Conservation (phyloP, 1,140 invertebrate genomes). For the Marisa cornuarietis region DNA sequence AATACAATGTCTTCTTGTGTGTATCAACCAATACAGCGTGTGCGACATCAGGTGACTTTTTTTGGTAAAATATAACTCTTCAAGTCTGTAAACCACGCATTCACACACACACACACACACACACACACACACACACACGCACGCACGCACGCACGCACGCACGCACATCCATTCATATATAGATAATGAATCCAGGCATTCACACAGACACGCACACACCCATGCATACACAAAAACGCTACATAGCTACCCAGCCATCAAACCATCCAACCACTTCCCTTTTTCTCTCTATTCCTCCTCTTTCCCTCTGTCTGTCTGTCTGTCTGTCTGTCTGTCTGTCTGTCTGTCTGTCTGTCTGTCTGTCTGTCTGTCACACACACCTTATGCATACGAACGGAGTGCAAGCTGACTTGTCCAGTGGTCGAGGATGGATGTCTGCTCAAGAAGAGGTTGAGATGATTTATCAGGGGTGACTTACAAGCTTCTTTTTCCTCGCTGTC, state of each 20-base stretch:
- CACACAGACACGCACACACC: too few relatives aligned
- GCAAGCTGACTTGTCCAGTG: not conserved
- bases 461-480: not conserved
- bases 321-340: not conserved
- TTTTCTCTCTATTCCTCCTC: not conserved
- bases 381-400: not conserved
- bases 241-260: not conserved
- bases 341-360: not conserved
- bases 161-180: too few relatives aligned
- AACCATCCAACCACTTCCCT: not conserved
- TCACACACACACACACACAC: too few relatives aligned
- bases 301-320: not conserved
- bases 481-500: not conserved
- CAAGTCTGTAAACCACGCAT: too few relatives aligned
- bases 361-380: not conserved
- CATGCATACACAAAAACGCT: not conserved
- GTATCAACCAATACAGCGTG: too few relatives aligned
- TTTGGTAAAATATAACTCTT: too few relatives aligned
- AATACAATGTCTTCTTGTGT: too few relatives aligned
- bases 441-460: not conserved
- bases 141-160: too few relatives aligned
- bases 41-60: too few relatives aligned
- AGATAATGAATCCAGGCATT: too few relatives aligned
- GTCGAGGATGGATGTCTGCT: not conserved
- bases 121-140: too few relatives aligned